A percentile compares a stretch with the other conserved stretches of the same genome.
Conservation (phyloP, 1,140 invertebrate species). For the Zaprionus tsacasi region DNA sequence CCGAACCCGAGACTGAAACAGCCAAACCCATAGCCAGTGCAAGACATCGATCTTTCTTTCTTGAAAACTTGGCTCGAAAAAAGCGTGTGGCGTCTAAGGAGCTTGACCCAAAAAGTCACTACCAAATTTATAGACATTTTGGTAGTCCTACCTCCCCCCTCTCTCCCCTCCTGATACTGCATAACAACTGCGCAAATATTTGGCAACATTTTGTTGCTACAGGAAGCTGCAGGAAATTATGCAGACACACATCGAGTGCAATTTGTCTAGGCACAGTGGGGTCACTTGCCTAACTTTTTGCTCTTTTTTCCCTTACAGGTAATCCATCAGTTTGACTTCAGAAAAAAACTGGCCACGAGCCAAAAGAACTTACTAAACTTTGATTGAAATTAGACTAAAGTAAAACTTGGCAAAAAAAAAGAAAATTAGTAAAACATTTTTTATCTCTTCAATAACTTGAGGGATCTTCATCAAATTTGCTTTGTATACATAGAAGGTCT, state of each 20-base stretch:
- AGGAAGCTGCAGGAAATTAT: slow-evolving; percentile 54
- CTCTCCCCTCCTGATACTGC: slow-evolving; percentile 10
- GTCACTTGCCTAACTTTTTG: not conserved
- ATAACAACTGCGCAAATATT: slow-evolving; percentile 64
- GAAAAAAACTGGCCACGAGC: not conserved
- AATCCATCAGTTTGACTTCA: slow-evolving; percentile 31
- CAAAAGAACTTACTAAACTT: not conserved
- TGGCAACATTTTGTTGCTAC: slow-evolving; percentile 52
- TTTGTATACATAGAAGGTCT: not conserved
- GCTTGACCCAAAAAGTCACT: not conserved
- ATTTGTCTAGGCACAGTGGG: slow-evolving; percentile 49
- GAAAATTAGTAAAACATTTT: not conserved
- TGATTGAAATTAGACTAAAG: not conserved
- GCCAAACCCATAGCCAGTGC: slow-evolving; percentile 18
- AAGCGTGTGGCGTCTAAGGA: slow-evolving; percentile 21
- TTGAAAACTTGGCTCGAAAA: not conserved
- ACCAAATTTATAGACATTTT: slow-evolving; percentile 24
- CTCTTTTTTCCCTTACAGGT: slow-evolving; percentile 20
- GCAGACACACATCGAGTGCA: slow-evolving; percentile 61
- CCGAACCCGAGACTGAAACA: slow-evolving; percentile 28
- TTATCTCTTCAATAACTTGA: not conserved
- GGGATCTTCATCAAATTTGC: not conserved
- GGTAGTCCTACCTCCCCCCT: not conserved
- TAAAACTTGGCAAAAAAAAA: not conserved
- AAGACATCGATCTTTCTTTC: slow-evolving; percentile 49